Evolutionary conservation across 2,797 vertebrate genomes (phyloP).

Genomic region (Sylvilagus floridanus): DNA sequence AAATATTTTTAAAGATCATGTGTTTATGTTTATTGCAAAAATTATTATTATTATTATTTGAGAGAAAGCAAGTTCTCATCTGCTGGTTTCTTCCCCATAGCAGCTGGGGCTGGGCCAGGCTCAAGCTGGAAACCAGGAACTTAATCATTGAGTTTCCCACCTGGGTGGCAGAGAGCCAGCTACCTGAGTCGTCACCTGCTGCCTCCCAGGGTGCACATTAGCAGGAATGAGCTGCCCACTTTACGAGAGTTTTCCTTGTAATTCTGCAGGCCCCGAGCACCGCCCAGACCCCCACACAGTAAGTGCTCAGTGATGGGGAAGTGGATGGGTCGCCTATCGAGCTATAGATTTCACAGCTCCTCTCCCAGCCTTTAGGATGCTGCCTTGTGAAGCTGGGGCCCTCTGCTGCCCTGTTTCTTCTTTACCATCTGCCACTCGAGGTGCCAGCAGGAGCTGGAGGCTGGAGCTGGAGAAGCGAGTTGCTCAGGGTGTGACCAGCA

Average conservation of each 20-base stretch:
- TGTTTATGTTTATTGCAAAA: no score
- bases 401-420: background rate
- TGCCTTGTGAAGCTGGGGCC: background rate
- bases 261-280: background rate
- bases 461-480: background rate
- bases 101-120: no score
- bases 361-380: background rate
- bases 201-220: no score
- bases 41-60: no score
- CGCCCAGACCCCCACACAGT: accelerated
- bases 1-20: background rate
- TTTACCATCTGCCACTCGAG: background rate
- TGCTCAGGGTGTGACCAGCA: no score
- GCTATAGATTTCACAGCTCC: background rate
- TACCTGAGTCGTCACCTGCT: no score
- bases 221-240: background rate
- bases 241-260: background rate
- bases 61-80: no score
- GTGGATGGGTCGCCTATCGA: background rate
- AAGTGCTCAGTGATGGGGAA: background rate
- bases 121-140: no score
- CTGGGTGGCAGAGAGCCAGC: no score
- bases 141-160: no score
- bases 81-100: no score
- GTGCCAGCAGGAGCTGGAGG: background rate